Base-by-base conservation (phyloP, 2,797 vertebrate genomes). In the Sebastes nivosus region DNA sequence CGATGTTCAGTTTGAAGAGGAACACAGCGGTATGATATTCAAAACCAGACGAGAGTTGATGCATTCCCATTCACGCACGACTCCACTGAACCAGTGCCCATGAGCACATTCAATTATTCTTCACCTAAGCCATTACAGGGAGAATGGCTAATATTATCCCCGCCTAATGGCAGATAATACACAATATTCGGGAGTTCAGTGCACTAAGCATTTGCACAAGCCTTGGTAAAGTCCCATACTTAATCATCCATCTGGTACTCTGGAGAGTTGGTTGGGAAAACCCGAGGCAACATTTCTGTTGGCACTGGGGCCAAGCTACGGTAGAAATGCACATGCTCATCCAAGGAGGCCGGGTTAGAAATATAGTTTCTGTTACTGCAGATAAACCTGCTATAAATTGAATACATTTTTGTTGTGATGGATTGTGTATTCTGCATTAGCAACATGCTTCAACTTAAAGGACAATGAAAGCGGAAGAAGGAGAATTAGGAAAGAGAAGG, bases 121-220 rank as follows among this genome's bases (percentile, higher is more conserved):
- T 93, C 89, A 92, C 80, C 87, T 83, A 75, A 88, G 88, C 90
- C 93, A 95, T 95, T 95, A 94, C 66, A 87, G 88, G 75, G 71
- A 90, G 84, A 91, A 92, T 84, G 78, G 85, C 91, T 94, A 93
- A 94, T 90, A 95, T 93, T 91, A 94, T 87, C 78, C 67, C 86
- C 72, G 78, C 81, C 92, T 96, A 95, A 96, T 95, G 92, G 94
- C 82, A 91, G 93, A 94, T 95, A 93, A 96, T 95, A 94, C 93
- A 94, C 91, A 92, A 92, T 93, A 94, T 92, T 93, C 84, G 61
- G 86, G 89, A 93, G 91, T 94, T 95, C 92, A 94, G 80, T 91
- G 91, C 89, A 85, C 82, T 90, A 86, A 90, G 92, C 89, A 91
- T 94, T 94, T 93, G 90, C 88, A 93, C 91, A 94, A 93, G 94